Evolutionary conservation across 2,797 vertebrate genomes (phyloP).

Genomic region (Tragopan temminckii): DNA sequence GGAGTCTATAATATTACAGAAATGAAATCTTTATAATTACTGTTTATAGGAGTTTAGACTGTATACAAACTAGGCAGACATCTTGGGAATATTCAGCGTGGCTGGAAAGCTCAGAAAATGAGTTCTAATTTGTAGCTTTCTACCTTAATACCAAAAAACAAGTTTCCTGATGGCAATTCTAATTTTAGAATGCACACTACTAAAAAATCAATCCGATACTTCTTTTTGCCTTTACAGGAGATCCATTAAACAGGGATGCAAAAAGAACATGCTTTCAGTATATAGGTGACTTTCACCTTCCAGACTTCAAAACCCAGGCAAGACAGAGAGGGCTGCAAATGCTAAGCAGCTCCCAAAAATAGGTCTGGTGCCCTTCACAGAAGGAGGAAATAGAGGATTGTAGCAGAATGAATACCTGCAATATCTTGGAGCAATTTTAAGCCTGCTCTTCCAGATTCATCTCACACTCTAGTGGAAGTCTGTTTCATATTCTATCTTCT

Average conservation of each 20-base stretch:
- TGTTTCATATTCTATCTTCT: constrained; percentile 21
- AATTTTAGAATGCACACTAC: not conserved
- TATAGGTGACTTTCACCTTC: not conserved
- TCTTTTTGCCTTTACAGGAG: not conserved
- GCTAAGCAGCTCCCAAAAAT: constrained; percentile 12
- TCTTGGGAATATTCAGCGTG: not conserved
- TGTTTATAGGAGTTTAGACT: not conserved
- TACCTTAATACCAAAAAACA: not conserved
- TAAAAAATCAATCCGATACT: not conserved
- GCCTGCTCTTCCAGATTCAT: not conserved
- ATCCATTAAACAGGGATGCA: not conserved
- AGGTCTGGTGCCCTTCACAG: not conserved
- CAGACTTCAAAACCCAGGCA: constrained; percentile 17
- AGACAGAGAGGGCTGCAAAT: constrained; percentile 1
- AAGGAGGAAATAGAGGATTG: not conserved
- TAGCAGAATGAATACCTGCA: not conserved
- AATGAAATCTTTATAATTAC: not conserved
- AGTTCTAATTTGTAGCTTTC: not conserved
- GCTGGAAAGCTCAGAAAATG: not conserved
- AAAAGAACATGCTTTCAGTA: not conserved
- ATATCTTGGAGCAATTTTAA: not conserved
- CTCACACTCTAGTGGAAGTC: not conserved
- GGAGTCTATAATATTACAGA: not conserved
- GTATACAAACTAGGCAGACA: not conserved
- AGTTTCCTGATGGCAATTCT: not conserved